These are phyloP conservation scores for Megastigmus dorsalis DNA, from an alignment of 2,888 invertebrate genomes.

Conservation along the genomic window DNA sequence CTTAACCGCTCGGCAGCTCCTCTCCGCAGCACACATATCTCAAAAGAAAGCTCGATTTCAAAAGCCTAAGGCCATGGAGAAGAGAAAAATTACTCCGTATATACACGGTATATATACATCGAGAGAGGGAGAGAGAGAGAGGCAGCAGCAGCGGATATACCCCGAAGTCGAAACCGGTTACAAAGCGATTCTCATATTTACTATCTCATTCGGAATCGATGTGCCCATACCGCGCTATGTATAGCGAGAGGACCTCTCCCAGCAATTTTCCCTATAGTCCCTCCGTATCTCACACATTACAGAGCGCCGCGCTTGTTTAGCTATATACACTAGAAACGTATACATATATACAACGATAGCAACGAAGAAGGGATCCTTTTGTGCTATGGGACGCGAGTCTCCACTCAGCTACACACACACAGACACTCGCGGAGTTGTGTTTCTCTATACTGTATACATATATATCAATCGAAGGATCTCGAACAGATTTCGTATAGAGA, in stretches of 20 bases:
- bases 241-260: background rate
- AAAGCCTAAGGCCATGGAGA: background rate
- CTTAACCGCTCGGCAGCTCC: no score
- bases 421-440: no score
- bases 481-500: constrained; percentile 22
- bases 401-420: no score
- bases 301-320: background rate
- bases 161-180: background rate
- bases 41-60: background rate
- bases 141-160: background rate
- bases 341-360: no score
- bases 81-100: background rate
- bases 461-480: constrained; percentile 43
- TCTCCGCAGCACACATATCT: background rate
- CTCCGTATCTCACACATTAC: constrained; percentile 10
- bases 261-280: constrained; percentile 26
- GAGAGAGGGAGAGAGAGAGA: background rate
- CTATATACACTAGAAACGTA: no score
- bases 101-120: background rate
- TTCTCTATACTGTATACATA: background rate
- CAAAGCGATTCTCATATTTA: constrained; percentile 28
- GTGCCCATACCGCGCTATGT: no score
- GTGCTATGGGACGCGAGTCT: background rate
- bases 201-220: constrained; percentile 27
- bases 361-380: no score